Percentiles rank a stretch among this genome's conserved stretches.
These are phyloP conservation scores for Machimus atricapillus DNA, from an alignment of 2,888 invertebrate species.

Conservation along the genomic window DNA sequence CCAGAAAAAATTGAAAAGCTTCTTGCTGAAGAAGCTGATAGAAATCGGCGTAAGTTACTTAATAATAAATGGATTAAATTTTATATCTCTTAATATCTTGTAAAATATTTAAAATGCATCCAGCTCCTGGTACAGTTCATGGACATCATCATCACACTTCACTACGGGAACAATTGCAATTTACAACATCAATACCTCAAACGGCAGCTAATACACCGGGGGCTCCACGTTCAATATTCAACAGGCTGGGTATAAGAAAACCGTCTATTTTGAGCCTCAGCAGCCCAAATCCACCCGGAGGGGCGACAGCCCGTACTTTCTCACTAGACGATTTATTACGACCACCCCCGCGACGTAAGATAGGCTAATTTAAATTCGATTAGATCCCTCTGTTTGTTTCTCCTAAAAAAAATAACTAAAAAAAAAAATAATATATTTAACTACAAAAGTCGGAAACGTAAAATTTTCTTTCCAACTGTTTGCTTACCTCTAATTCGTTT, in stretches of 20 bases:
- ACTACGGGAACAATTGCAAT: slow-evolving; percentile 67
- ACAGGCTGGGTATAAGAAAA: slow-evolving; percentile 87
- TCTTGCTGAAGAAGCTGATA: slow-evolving; percentile 79
- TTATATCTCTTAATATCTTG: neutral
- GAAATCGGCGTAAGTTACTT: slow-evolving; percentile 69
- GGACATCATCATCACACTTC: slow-evolving; percentile 65
- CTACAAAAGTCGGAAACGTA: slow-evolving; percentile 20
- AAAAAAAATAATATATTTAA: slow-evolving; percentile 4
- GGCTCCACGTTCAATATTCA: slow-evolving; percentile 74
- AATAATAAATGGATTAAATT: neutral
- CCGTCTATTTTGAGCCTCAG: slow-evolving; percentile 84
- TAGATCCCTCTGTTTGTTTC: slow-evolving; percentile 22
- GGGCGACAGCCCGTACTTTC: slow-evolving; percentile 80
- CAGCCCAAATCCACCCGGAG: slow-evolving; percentile 67
- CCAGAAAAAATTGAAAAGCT: slow-evolving; percentile 86
- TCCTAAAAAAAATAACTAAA: neutral
- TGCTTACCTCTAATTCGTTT: slow-evolving; percentile 28
- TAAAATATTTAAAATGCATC: neutral
- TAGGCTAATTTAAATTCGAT: slow-evolving; percentile 52
- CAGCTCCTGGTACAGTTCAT: slow-evolving; percentile 56
- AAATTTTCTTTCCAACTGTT: slow-evolving; percentile 34
- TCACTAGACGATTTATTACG: slow-evolving; percentile 89
- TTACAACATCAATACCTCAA: slow-evolving; percentile 64
- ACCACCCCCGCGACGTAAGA: slow-evolving; percentile 83
- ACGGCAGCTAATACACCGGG: slow-evolving; percentile 64